These are phyloP conservation scores for Harpagoxenus sublaevis DNA, from an alignment of 2,888 invertebrate genomes.

Conservation along the genomic window DNA sequence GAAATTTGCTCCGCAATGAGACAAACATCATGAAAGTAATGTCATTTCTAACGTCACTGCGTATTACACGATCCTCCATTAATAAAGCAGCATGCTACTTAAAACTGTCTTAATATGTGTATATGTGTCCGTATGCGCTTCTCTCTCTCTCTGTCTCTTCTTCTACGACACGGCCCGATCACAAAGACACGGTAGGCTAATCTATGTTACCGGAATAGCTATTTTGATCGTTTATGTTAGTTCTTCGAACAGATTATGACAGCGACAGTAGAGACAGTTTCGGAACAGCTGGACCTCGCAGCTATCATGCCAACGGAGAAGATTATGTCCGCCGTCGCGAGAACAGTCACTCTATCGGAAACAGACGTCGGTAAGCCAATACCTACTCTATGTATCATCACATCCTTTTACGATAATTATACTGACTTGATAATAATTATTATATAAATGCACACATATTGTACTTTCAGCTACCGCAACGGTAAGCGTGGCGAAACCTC, in stretches of 20 bases:
- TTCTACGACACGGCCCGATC: constrained; percentile 74
- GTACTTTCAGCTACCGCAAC: constrained; percentile 88
- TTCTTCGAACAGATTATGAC: constrained; percentile 93
- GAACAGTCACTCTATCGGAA: constrained; percentile 95
- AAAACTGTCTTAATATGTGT: constrained; percentile 65
- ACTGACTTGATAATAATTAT: neutral
- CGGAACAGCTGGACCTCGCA: constrained; percentile 95
- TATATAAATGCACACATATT: neutral
- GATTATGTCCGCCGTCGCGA: constrained; percentile 93
- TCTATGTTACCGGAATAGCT: constrained; percentile 78
- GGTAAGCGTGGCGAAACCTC: constrained; percentile 92
- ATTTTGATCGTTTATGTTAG: constrained; percentile 85
- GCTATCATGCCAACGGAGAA: constrained; percentile 93
- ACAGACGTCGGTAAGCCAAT: constrained; percentile 92
- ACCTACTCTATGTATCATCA: neutral
- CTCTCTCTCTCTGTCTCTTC: constrained; percentile 74
- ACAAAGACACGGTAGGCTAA: constrained; percentile 82
- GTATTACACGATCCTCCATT: constrained; percentile 59
- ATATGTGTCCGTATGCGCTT: constrained; percentile 59
- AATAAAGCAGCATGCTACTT: constrained; percentile 75
- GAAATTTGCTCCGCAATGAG: constrained; percentile 1
- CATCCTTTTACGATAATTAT: constrained; percentile 1
- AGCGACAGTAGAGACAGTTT: constrained; percentile 97
- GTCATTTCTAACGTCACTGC: constrained; percentile 57
- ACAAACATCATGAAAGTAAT: constrained; percentile 14